These are phyloP conservation scores for Tenthredo mesomela DNA, from an alignment of 2,888 invertebrate species.

Conservation along the genomic window DNA sequence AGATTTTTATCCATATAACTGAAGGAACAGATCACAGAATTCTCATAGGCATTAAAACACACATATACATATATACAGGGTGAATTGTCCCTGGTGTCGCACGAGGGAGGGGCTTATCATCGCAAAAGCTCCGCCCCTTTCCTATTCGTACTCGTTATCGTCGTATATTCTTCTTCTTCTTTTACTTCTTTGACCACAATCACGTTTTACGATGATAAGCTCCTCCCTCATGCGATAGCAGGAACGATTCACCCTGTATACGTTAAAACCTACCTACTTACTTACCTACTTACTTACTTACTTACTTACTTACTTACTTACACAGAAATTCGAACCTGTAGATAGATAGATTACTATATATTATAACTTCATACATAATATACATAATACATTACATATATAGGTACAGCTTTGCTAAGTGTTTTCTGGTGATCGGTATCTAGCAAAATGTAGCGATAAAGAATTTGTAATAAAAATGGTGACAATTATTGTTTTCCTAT, in stretches of 20 bases:
- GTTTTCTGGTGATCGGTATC: slow-evolving; percentile 78
- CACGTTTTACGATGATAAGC: too few relatives aligned
- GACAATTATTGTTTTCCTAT: slow-evolving; percentile 70
- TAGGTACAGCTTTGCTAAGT: slow-evolving; percentile 75
- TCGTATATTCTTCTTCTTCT: too few relatives aligned
- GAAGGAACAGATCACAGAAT: neutral
- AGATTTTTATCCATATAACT: too few relatives aligned
- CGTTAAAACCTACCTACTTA: slow-evolving; percentile 51
- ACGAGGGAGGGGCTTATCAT: too few relatives aligned
- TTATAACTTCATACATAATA: slow-evolving; percentile 3
- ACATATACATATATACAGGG: too few relatives aligned
- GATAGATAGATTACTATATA: slow-evolving; percentile 44
- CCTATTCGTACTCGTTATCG: too few relatives aligned
- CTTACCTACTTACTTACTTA: too few relatives aligned
- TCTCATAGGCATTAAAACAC: slow-evolving; percentile 50
- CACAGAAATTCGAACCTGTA: slow-evolving; percentile 60
- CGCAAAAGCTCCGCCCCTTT: too few relatives aligned
- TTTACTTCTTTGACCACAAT: too few relatives aligned
- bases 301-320: slow-evolving; percentile 66
- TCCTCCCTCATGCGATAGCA: too few relatives aligned
- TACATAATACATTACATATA: slow-evolving; percentile 1
- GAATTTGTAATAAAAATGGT: slow-evolving; percentile 78
- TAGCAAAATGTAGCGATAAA: slow-evolving; percentile 75
- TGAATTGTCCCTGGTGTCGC: too few relatives aligned
- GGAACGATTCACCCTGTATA: neutral